phyloP scores from a whole-genome alignment of 2,888 invertebrate genomes.

The Amblyjoppa fuscipennis region DNA sequence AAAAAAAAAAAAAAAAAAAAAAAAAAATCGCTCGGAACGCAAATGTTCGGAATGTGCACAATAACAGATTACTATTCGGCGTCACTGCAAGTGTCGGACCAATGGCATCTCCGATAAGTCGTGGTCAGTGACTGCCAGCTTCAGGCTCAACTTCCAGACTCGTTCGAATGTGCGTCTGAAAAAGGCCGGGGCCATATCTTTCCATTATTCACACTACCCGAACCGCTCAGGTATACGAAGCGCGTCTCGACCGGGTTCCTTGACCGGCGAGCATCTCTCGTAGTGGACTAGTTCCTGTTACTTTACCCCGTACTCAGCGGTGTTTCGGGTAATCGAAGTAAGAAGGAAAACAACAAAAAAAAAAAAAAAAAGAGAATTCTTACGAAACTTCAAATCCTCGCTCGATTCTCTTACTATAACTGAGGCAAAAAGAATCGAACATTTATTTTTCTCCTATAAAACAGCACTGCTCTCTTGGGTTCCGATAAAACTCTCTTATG shows the following conservation, averaged over 20 bases:
- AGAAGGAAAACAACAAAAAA: no score
- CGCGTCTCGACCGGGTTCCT: slow-evolving; percentile 7
- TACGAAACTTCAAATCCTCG: not conserved
- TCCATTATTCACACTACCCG: slow-evolving; percentile 1
- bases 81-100: not conserved
- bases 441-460: no score
- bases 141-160: not conserved
- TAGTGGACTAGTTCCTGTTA: not conserved
- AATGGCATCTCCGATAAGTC: slow-evolving; percentile 3
- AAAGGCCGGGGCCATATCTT: not conserved
- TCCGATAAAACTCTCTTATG: not conserved
- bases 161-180: slow-evolving; percentile 8
- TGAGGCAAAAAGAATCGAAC: no score
- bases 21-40: not conserved
- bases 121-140: slow-evolving; percentile 8
- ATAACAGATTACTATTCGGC: not conserved
- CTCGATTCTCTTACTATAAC: not conserved
- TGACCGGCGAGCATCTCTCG: not conserved
- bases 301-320: not conserved
- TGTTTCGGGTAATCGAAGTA: not conserved
- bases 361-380: not conserved
- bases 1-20: not conserved
- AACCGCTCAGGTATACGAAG: slow-evolving; percentile 18
- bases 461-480: no score
- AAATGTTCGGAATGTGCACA: not conserved